Evolutionary conservation across 2,888 invertebrate genomes (phyloP).

Genomic region (Nomada ferruginata): DNA sequence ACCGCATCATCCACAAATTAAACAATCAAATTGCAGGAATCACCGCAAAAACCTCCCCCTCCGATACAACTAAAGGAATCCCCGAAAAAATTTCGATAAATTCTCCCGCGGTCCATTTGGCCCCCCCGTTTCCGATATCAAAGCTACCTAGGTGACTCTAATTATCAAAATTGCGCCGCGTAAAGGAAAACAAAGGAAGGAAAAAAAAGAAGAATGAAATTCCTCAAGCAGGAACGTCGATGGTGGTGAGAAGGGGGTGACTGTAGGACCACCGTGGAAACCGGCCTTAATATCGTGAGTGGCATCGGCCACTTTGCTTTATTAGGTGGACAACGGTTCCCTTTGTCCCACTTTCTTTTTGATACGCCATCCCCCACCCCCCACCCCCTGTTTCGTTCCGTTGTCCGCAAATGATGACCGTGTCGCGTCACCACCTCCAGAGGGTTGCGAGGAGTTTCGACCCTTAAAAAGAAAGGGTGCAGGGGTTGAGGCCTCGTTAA

Average conservation of each 20-base stretch:
- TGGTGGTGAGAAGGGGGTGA: not conserved
- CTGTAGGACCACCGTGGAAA: not conserved
- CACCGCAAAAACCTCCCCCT: no score
- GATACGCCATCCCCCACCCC: conserved; percentile 56
- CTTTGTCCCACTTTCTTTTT: conserved; percentile 71
- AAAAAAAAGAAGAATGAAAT: no score
- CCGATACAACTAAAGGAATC: no score
- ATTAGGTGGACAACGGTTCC: conserved; percentile 66
- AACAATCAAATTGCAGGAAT: no score
- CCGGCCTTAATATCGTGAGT: conserved; percentile 29
- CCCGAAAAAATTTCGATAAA: no score
- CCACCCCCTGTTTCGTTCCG: conserved; percentile 58
- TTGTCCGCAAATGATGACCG: conserved; percentile 69
- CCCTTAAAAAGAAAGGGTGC: conserved; percentile 26
- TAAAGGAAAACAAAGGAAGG: not conserved
- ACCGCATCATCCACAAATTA: no score
- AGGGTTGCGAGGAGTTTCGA: conserved; percentile 7
- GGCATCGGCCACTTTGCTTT: conserved; percentile 55
- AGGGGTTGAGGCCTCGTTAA: conserved; percentile 69
- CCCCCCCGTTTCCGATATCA: no score
- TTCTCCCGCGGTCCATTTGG: no score
- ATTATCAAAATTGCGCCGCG: not conserved
- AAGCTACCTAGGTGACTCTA: not conserved
- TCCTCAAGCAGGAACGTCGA: not conserved
- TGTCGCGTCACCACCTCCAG: conserved; percentile 56